Evolutionary conservation across 1,140 invertebrate species (phyloP).

Genomic region (Lepidotrigona ventralis): DNA sequence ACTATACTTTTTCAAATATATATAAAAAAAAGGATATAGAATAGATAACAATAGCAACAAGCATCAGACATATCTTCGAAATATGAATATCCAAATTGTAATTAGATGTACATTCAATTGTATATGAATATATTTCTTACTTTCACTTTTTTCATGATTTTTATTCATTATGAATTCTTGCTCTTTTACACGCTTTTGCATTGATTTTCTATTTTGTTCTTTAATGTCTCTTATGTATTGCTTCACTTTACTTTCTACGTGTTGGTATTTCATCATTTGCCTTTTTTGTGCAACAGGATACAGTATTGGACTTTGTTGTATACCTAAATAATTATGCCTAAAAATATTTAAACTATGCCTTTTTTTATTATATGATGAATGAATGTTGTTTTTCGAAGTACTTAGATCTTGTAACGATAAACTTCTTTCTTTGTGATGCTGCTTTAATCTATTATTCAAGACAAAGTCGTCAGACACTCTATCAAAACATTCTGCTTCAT

Average conservation of each 20-base stretch:
- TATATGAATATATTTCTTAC: slow-evolving; percentile 35
- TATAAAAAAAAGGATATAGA: background rate
- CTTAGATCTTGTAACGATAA: slow-evolving; percentile 74
- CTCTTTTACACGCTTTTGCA: slow-evolving; percentile 60
- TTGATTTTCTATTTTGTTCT: slow-evolving; percentile 61
- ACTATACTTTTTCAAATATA: background rate
- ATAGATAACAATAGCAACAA: background rate
- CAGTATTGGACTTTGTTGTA: slow-evolving; percentile 3
- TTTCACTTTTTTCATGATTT: slow-evolving; percentile 52
- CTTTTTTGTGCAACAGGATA: slow-evolving; percentile 40
- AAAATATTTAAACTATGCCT: slow-evolving; percentile 32
- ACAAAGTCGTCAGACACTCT: slow-evolving; percentile 73
- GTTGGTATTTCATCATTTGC: slow-evolving; percentile 59
- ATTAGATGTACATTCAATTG: background rate
- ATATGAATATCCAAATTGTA: background rate
- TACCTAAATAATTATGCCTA: slow-evolving; percentile 32
- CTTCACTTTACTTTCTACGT: slow-evolving; percentile 75
- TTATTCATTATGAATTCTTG: slow-evolving; percentile 28
- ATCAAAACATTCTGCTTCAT: slow-evolving; percentile 63
- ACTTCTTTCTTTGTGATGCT: slow-evolving; percentile 70
- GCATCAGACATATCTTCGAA: background rate
- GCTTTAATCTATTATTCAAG: slow-evolving; percentile 64
- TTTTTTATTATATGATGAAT: slow-evolving; percentile 29
- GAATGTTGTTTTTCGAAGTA: slow-evolving; percentile 19
- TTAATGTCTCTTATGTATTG: slow-evolving; percentile 73